Conservation (phyloP, 2,797 vertebrate species). For the Meda fulgida region DNA sequence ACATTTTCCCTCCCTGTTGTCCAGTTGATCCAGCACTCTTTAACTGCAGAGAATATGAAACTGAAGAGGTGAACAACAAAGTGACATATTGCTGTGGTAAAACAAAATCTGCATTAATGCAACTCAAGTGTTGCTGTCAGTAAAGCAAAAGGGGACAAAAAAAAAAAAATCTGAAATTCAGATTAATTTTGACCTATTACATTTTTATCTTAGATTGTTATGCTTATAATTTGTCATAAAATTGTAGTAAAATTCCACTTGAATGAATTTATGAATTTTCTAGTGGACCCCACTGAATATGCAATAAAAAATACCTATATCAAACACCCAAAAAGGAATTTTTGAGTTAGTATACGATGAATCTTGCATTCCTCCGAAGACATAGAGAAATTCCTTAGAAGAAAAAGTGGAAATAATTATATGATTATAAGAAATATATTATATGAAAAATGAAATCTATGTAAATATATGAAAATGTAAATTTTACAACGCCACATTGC, state of each 20-base stretch:
- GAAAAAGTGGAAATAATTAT: not conserved
- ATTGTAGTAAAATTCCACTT: not conserved
- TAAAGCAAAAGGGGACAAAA: not conserved
- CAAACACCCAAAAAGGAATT: conserved; percentile 84
- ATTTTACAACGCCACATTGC: not conserved
- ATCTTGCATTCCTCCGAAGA: conserved; percentile 87
- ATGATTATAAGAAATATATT: not conserved
- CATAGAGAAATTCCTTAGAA: conserved; percentile 78
- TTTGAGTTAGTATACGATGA: conserved; percentile 77
- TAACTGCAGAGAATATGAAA: conserved; percentile 65
- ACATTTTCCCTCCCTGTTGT: conserved; percentile 61
- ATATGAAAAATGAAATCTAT: not conserved
- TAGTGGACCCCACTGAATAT: not conserved
- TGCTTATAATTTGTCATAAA: not conserved
- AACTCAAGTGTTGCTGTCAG: not conserved
- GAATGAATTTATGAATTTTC: not conserved
- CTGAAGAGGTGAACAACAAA: not conserved
- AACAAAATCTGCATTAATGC: not conserved
- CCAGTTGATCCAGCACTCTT: conserved; percentile 72
- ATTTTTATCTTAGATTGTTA: not conserved
- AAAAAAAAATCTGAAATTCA: not conserved
- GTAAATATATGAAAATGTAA: not conserved
- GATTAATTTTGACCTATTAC: too few relatives aligned
- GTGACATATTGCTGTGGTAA: not conserved
- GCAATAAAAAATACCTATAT: conserved; percentile 75